Evolutionary conservation across 2,888 invertebrate species (phyloP), one percentile per base, ranked within the genome.

Genomic region (Coenonympha arcania): DNA sequence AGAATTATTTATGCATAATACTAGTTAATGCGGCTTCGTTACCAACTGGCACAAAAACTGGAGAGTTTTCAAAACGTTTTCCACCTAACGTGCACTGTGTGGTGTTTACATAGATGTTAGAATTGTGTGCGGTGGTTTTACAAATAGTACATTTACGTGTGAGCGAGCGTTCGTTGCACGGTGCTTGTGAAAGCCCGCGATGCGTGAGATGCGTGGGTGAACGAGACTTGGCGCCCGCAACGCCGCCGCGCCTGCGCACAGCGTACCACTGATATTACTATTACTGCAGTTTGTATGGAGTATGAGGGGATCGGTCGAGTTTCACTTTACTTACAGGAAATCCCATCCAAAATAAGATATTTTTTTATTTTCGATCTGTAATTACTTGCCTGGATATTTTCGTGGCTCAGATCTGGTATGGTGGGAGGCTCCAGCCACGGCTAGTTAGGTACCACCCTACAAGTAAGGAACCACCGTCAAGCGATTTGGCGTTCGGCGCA

Each of bases 151-250:
- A 63, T 61, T 63, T 63, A 58, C 65, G 62, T 61, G 56, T 52
- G 54, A 56, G 56, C 60, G 54, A 56, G 63, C 62, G 66, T 67
- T 67, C 68, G 66, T 64, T 64, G 68, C 66, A 68, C 68, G 66
- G 65, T 64, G 68, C 69, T 79, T 78, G 82, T 80, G 84, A 84
- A 84, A 84, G 83, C 81, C 73, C 73, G 73, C 76, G 75, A 76
- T 77, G 78, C 76, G 74, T 71, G 73, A 65, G 63, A 64, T 61
- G 65, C 81, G 85, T 83, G 81, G 84, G 83, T 73, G 83, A 69
- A 81, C 84, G 60, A 64, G 82, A 67, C 70, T 64, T 66, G 76
- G 77, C 76, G 73, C 76, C 65, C 56, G 70, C 68, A 66, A 64
- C 69, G 41, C 60, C 52, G 62, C 15, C 8, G 16, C 31, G 8